phyloP scores from a whole-genome alignment of 2,888 invertebrate species.

The Phengaris alcon region DNA sequence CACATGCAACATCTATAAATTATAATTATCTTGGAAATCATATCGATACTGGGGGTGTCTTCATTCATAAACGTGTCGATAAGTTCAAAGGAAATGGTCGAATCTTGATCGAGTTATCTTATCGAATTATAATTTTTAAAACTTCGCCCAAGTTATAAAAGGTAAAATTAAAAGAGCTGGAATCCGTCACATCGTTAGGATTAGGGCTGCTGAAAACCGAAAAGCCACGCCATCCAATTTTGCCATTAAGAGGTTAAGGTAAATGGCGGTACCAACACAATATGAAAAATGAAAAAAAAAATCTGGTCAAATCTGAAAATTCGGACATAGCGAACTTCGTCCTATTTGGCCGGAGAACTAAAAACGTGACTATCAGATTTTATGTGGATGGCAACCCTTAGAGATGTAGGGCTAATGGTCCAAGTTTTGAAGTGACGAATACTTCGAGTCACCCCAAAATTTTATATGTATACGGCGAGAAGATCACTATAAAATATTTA shows the following conservation, averaged over 20 bases:
- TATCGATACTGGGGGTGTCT: too few species aligned
- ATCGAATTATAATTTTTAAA: not conserved
- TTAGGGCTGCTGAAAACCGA: not conserved
- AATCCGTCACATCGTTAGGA: conserved; percentile 34
- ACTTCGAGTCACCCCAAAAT: conserved; percentile 35
- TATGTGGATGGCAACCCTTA: not conserved
- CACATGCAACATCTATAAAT: too few species aligned
- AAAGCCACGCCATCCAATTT: not conserved
- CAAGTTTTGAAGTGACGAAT: conserved; percentile 35
- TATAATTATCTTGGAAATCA: too few species aligned
- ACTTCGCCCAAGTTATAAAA: conserved; percentile 31
- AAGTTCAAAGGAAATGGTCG: not conserved
- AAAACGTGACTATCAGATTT: too few species aligned
- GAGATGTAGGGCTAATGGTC: conserved; percentile 31
- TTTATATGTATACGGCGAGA: conserved; percentile 20
- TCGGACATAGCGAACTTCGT: too few species aligned
- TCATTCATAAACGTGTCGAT: too few species aligned
- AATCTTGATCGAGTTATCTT: not conserved
- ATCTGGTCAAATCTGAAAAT: too few species aligned
- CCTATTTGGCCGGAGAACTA: too few species aligned
- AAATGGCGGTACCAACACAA: too few species aligned
- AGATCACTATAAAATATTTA: conserved; percentile 21
- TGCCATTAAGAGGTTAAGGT: too few species aligned
- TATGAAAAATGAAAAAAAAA: too few species aligned
- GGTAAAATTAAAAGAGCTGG: conserved; percentile 37